These are phyloP conservation scores for Tokudaia tokunoshimensis DNA, from an alignment of 2,797 vertebrate species.

Conservation along the genomic window DNA sequence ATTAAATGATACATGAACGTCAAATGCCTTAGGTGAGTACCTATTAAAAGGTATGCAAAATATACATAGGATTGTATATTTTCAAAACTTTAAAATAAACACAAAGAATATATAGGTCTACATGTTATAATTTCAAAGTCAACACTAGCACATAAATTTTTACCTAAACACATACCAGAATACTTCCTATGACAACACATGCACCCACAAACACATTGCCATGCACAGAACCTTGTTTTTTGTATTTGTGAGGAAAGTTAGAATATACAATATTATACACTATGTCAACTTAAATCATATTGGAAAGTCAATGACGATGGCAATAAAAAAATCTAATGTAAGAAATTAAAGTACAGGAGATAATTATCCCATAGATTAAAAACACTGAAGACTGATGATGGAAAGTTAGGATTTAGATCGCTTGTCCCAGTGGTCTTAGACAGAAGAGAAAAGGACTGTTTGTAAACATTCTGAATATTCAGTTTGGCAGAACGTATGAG, in stretches of 20 bases:
- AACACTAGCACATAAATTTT: slow-evolving; percentile 87
- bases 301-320: slow-evolving; percentile 82
- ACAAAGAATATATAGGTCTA: slow-evolving; percentile 87
- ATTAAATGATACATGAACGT: slow-evolving; percentile 82
- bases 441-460: slow-evolving; percentile 75
- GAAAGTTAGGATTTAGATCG: slow-evolving; percentile 81
- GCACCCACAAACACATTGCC: slow-evolving; percentile 88
- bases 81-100: slow-evolving; percentile 88
- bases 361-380: slow-evolving; percentile 86
- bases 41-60: slow-evolving; percentile 90
- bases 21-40: slow-evolving; percentile 86
- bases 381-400: slow-evolving; percentile 91
- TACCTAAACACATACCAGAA: slow-evolving; percentile 88
- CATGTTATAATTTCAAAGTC: slow-evolving; percentile 88
- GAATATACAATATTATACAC: slow-evolving; percentile 92
- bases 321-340: slow-evolving; percentile 76
- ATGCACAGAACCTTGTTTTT: slow-evolving; percentile 89
- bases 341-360: slow-evolving; percentile 78
- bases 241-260: slow-evolving; percentile 87
- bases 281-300: slow-evolving; percentile 84
- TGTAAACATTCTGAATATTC: slow-evolving; percentile 77
- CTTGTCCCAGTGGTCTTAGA: slow-evolving; percentile 78
- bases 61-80: slow-evolving; percentile 88
- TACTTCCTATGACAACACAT: slow-evolving; percentile 88
- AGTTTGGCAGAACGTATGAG: slow-evolving; percentile 54